phyloP scores from a whole-genome alignment of 2,888 invertebrate genomes.

The Hydropsyche betteni region DNA sequence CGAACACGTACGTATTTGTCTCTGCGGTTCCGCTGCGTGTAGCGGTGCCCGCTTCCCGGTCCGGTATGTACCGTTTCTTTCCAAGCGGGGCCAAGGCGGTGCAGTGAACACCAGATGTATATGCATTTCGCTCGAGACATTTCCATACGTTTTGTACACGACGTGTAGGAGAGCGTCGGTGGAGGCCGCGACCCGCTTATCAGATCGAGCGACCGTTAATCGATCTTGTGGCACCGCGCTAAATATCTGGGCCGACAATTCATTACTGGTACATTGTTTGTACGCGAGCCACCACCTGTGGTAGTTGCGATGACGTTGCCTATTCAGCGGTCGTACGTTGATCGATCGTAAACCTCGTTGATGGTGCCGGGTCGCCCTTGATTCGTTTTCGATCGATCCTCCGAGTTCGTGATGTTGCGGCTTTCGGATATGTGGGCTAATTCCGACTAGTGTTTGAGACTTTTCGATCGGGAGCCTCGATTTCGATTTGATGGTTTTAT shows the following conservation, averaged over 20 bases:
- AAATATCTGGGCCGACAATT: slow-evolving; percentile 38
- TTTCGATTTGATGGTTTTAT: too few species aligned
- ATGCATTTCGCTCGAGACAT: slow-evolving; percentile 21
- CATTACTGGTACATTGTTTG: slow-evolving; percentile 12
- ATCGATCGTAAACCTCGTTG: too few species aligned
- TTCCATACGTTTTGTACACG: slow-evolving; percentile 8
- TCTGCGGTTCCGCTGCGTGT: slow-evolving; percentile 37
- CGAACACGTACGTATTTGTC: slow-evolving; percentile 5
- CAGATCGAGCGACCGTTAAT: slow-evolving; percentile 41
- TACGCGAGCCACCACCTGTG: not conserved
- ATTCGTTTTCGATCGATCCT: too few species aligned
- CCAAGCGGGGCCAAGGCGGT: slow-evolving; percentile 8
- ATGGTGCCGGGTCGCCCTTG: too few species aligned
- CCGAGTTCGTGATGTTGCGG: too few species aligned
- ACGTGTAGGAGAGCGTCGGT: not conserved
- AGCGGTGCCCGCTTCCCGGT: slow-evolving; percentile 31
- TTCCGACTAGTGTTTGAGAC: too few species aligned
- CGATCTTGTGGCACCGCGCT: slow-evolving; percentile 34
- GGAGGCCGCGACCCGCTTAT: slow-evolving; percentile 38
- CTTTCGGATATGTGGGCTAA: too few species aligned
- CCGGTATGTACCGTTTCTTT: slow-evolving; percentile 37
- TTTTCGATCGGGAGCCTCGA: too few species aligned
- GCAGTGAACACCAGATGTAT: slow-evolving; percentile 19
- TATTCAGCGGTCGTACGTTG: too few species aligned
- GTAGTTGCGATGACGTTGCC: too few species aligned